phyloP scores from a whole-genome alignment of 1,140 invertebrate genomes.

The Drosophila bifasciata region DNA sequence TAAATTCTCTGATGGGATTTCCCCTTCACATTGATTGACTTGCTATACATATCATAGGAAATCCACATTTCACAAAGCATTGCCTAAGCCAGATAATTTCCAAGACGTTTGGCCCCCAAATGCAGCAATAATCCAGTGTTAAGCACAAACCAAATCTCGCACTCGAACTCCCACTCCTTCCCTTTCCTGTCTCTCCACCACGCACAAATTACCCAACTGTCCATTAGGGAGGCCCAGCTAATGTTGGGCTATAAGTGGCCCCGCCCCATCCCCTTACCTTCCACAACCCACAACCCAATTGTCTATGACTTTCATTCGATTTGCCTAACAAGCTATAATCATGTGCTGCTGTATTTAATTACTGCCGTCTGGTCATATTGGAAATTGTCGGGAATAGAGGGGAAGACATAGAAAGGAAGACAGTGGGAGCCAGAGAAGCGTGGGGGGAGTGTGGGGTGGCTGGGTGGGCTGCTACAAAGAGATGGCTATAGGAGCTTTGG shows the following conservation, averaged over 20 bases:
- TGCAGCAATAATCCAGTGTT: constrained; percentile 45
- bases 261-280: constrained; percentile 1
- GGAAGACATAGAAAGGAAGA: not conserved
- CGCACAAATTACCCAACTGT: constrained; percentile 14
- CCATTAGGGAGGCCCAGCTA: constrained; percentile 27
- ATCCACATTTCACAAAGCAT: not conserved
- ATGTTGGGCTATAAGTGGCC: constrained; percentile 57
- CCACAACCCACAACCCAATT: constrained; percentile 26
- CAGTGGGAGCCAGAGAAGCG: not conserved
- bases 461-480: constrained; percentile 10
- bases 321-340: constrained; percentile 79
- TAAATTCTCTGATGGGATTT: not conserved
- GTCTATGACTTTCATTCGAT: constrained; percentile 71
- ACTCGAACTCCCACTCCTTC: constrained; percentile 7
- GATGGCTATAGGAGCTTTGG: too few species aligned
- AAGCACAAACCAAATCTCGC: constrained; percentile 35
- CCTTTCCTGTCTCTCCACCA: not conserved
- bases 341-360: constrained; percentile 81
- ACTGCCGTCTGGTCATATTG: constrained; percentile 64
- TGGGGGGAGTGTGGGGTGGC: too few species aligned
- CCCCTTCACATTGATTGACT: constrained; percentile 3
- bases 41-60: not conserved
- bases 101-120: constrained; percentile 21
- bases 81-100: constrained; percentile 23
- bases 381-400: constrained; percentile 49